Base-by-base conservation (phyloP, 2,888 invertebrate genomes). In the Clepsis dumicolana region DNA sequence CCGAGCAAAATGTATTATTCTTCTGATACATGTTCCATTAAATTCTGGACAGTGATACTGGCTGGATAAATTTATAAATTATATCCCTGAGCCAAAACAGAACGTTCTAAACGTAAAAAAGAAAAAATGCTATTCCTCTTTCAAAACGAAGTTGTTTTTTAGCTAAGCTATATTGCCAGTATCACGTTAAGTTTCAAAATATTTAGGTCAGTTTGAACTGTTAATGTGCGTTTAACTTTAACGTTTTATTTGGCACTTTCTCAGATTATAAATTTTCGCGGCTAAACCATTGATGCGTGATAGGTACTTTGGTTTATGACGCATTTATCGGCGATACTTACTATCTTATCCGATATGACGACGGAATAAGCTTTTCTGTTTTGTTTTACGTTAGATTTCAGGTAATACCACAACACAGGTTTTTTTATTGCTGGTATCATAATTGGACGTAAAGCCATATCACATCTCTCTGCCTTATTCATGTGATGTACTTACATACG, bases 331-430 rank as follows among this genome's bases (percentile, higher is more conserved):
- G 5, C 25, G 64, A 68, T 68, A 64, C 7, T n/a, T 24, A 25
- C 32, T 64, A 68, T 64, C 63, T 59, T 53, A 59, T 64, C 64
- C 16, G 48, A 32, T 67, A 57, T 63, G 12, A 24, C 27, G 16
- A 48, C 16, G n/a, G 21, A 29, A 35, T 63, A 56, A 67, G 56
- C 60, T 61, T 61, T 61, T 50, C 10, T 27, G 21, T 57, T 35
- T n/a, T n/a, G n/a, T 56, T 41, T 29, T 38, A 27, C 27, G 27
- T 35, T 14, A 21, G 48, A 63, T 59, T 64, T 24, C n/a, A 21
- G 32, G 52, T 44, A 44, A 62, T 62, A 48, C 54, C 27, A 24
- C 12, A 41, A 16, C 18, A 67, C 50, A 35, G 41, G 50, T 57
- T 68, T 44, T n/a, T 63, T 32, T 68, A 63, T 63, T 57, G 41